phyloP scores from a whole-genome alignment of 1,140 invertebrate species.

The Dreissena rostriformis region DNA sequence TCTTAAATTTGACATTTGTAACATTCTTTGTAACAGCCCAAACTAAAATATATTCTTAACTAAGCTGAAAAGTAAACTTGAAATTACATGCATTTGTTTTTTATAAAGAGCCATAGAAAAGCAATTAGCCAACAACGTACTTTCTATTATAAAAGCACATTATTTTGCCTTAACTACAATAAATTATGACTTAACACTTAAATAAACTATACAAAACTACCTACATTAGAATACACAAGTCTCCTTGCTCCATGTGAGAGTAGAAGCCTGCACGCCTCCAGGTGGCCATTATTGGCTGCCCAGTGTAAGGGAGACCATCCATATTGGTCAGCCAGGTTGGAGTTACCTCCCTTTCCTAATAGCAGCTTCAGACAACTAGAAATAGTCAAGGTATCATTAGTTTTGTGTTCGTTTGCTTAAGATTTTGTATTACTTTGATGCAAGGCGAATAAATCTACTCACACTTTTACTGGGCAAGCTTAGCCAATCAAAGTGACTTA shows the following conservation, averaged over 20 bases:
- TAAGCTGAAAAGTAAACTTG: no score
- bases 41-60: no score
- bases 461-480: background rate
- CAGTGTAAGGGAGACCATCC: slow-evolving; percentile 76
- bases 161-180: no score
- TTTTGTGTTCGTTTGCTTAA: no score
- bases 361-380: slow-evolving; percentile 72
- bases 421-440: background rate
- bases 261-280: slow-evolving; percentile 70
- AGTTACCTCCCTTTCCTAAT: slow-evolving; percentile 70
- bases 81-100: no score
- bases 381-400: background rate
- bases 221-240: slow-evolving; percentile 67
- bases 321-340: slow-evolving; percentile 66
- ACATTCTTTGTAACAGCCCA: no score
- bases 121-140: no score
- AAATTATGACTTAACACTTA: no score
- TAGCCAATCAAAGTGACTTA: no score
- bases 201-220: slow-evolving; percentile 43
- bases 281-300: slow-evolving; percentile 70
- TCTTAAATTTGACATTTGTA: no score
- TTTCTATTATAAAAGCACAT: no score
- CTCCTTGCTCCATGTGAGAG: slow-evolving; percentile 72
- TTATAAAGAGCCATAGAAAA: no score
- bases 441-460: slow-evolving; percentile 9